Base-by-base conservation (phyloP, 2,888 invertebrate genomes). In the Labia minor region DNA sequence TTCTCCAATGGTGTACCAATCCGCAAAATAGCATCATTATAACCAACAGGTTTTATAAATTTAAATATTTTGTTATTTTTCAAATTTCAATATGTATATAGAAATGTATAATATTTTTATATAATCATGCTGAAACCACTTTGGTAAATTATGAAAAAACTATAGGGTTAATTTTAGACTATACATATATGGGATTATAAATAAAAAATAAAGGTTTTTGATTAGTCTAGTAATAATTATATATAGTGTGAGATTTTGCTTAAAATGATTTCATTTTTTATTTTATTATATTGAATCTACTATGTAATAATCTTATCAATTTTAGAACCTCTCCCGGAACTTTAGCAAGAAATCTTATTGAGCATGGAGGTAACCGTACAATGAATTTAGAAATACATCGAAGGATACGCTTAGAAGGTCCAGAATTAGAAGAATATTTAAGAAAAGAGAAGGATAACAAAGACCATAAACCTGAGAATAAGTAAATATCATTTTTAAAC, bases 11-110 rank as follows among this genome's bases (percentile, higher is more conserved):
- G 97, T 92, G 95, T 66, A 84, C 87, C 0, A 91, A 94, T 79
- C 82, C 91, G 1, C 90, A 90, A 75, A 99, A 99, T 76, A 92
- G 94, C 75, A 90, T 99, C 71, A 93, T 99, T 70, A 80, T 99
- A 66, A 98, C 98, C 0, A 88, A 91, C 75, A 80, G 88, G 89
- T 81, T 81, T 77, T 61, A 78, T 64, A 18, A 16, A 16, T 65
- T 20, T 67, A n/a, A 65, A 11, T 37, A 49, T 63, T 21, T 61
- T 67, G 61, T 66, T 61, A 21, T n/a, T 21, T 14, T 8, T 18
- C 64, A 21, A n/a, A 67, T 63, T 66, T 49, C 64, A 26, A 61
- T 1, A 16, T 33, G 6, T 65, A 20, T 63, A 19, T 68, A 49
- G 37, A 21, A 61, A 61, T 62, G 19, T 11, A 37, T 61, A 19